Base-by-base conservation (phyloP, 1,140 invertebrate genomes). In the Drosophila littoralis region DNA sequence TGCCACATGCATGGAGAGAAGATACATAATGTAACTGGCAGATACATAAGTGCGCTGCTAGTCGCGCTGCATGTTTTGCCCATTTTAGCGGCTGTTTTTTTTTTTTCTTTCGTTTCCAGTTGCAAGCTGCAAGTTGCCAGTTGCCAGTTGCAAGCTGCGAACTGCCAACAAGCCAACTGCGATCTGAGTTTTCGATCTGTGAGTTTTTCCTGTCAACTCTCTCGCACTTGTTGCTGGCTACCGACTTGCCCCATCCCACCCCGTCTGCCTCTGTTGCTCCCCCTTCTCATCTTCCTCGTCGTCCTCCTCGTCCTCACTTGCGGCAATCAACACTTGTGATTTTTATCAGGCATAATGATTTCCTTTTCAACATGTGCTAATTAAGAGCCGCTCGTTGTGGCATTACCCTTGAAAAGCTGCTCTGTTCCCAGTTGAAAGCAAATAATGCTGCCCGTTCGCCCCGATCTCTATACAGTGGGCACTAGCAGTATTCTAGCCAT, bases 301-400 rank as follows among this genome's bases (percentile, higher is more conserved):
- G 22, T 28, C 22, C 22, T 28, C 22, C 22, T 28, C 4, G 5
- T 28, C 22, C 22, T 28, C 38, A 17, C 8, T 66, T 36, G 35
- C 66, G 67, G 83, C 83, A 86, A 79, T 89, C 83, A 88, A 88
- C 84, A 88, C 83, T 88, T 88, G 84, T 88, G 83, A 88, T 88
- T 88, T 88, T 88, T 88, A 88, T 88, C 83, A 84, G 79, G 73
- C 83, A 83, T 88, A 88, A 88, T 88, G 83, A 89, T 88, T 88
- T 88, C 83, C 83, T 88, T 88, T 88, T 89, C 83, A 88, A 89
- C 83, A 88, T 77, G 79, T 77, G 84, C 84, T 88, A 88, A 88
- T 88, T 88, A 88, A 88, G 84, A 77, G 57, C 46, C 35, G 78
- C 13, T 43, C 28, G 46, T 13, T 17, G 51, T 43, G 35, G 10